A percentile compares a stretch with the other conserved stretches of the same genome.
These are phyloP conservation scores for Stictonetta naevosa DNA, from an alignment of 2,113 vertebrate species.

Conservation along the genomic window DNA sequence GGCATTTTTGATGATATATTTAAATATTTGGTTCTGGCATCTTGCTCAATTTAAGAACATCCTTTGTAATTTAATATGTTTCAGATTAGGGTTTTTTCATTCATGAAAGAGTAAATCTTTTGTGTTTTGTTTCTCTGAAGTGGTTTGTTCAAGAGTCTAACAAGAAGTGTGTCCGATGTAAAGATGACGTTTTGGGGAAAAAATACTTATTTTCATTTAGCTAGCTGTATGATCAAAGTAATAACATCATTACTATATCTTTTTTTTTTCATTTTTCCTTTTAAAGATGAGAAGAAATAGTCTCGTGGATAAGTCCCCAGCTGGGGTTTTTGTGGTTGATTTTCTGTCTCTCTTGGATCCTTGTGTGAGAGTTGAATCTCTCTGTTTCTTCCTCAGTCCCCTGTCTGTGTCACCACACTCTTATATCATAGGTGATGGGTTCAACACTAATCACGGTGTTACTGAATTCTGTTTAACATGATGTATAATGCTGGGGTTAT, in stretches of 20 bases:
- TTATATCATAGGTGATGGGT: neutral
- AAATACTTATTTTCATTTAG: neutral
- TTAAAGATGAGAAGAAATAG: neutral
- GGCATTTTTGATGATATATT: neutral
- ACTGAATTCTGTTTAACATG: neutral
- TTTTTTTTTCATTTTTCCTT: neutral
- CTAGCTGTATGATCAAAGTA: neutral
- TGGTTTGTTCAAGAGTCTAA: neutral
- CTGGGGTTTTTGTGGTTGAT: neutral
- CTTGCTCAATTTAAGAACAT: neutral
- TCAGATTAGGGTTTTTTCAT: neutral
- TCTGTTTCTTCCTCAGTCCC: neutral
- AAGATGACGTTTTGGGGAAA: neutral
- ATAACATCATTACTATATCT: neutral
- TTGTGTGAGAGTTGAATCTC: neutral
- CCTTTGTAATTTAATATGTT: neutral
- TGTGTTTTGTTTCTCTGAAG: neutral
- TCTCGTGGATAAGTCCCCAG: neutral
- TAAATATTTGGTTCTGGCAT: neutral
- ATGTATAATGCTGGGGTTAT: neutral
- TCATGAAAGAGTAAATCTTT: neutral
- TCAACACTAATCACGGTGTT: neutral
- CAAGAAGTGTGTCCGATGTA: neutral
- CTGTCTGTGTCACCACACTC: neutral
- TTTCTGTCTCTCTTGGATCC: neutral